A percentile compares a stretch with the other conserved stretches of the same genome.
phyloP scores from a whole-genome alignment of 2,888 invertebrate species.

The Cataglyphis livida region DNA sequence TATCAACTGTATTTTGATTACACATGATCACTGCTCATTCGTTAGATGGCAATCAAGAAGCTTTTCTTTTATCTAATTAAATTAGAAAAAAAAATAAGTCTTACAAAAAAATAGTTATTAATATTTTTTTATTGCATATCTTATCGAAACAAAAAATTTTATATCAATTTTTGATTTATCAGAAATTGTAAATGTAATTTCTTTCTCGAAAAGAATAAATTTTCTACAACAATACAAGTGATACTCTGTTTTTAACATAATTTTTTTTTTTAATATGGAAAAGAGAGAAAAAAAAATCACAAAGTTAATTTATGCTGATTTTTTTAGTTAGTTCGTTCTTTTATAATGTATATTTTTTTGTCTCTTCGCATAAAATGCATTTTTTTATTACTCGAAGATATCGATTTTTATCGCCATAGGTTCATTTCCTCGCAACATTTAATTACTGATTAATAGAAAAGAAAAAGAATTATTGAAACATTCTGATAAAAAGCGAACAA shows the following conservation, averaged over 20 bases:
- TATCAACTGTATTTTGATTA: slow-evolving; percentile 59
- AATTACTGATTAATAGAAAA: background rate
- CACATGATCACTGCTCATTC: background rate
- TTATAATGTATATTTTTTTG: background rate
- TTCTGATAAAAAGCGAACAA: slow-evolving; percentile 13
- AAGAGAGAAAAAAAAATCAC: background rate
- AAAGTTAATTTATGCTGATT: background rate
- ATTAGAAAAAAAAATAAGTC: background rate
- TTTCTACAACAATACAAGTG: background rate
- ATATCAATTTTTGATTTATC: background rate
- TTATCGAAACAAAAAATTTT: background rate
- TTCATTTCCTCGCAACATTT: background rate
- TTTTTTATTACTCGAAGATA: background rate
- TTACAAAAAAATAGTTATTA: background rate
- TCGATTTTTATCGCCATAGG: background rate
- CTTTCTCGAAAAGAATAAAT: background rate
- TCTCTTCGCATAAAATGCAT: background rate
- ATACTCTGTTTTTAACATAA: background rate
- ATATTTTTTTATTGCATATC: background rate
- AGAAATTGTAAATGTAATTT: background rate
- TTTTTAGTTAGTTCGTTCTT: background rate
- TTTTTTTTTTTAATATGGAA: background rate
- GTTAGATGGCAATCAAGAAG: slow-evolving; percentile 57
- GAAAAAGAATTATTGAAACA: slow-evolving; percentile 9
- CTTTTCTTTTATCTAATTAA: background rate